phyloP scores from a whole-genome alignment of 2,113 vertebrate species.

The Euleptes europaea region DNA sequence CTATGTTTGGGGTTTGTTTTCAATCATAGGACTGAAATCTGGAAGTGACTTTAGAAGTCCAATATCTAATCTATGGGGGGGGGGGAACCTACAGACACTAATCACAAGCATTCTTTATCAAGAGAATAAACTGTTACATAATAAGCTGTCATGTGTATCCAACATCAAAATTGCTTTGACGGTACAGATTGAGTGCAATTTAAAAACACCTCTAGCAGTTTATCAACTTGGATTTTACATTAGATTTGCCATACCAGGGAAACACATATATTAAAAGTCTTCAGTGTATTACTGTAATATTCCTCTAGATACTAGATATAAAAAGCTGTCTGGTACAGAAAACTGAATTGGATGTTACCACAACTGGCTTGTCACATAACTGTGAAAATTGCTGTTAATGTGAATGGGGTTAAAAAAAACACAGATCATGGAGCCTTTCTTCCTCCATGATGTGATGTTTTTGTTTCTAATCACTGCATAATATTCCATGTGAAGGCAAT shows the following conservation, averaged over 20 bases:
- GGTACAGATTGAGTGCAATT: neutral
- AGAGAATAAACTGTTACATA: no score
- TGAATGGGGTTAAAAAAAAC: neutral
- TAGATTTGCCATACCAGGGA: neutral
- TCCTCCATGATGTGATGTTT: neutral
- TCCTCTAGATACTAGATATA: neutral
- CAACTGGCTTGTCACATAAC: neutral
- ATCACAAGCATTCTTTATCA: neutral
- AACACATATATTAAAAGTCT: slow-evolving; percentile 1
- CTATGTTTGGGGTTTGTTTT: no score
- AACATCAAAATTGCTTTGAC: neutral
- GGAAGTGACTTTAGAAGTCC: no score
- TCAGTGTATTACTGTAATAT: neutral
- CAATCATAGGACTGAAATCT: no score
- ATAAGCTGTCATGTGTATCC: neutral
- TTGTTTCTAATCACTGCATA: neutral
- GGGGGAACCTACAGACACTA: neutral
- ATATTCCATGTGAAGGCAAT: neutral
- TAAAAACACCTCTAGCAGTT: neutral
- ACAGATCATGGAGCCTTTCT: neutral
- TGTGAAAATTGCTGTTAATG: neutral
- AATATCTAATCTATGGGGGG: neutral
- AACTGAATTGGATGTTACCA: neutral
- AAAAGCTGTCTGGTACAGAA: neutral
- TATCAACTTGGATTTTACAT: neutral